phyloP scores from a whole-genome alignment of 2,888 invertebrate genomes.

The Galeopsomyia nigrocyanea region DNA sequence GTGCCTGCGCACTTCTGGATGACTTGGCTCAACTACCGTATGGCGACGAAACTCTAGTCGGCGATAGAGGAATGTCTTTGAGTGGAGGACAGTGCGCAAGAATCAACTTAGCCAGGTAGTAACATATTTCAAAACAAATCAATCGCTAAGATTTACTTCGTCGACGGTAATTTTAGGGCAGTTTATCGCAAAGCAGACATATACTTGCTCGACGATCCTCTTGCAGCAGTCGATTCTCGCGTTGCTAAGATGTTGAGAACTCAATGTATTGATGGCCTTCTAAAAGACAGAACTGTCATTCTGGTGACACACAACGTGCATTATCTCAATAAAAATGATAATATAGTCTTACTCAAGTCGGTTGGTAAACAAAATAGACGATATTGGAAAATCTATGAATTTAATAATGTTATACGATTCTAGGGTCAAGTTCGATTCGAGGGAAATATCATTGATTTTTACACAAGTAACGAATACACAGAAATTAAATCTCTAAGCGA shows the following conservation, averaged over 20 bases:
- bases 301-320: constrained; percentile 83
- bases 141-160: background rate
- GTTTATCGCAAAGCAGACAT: constrained; percentile 84
- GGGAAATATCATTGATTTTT: background rate
- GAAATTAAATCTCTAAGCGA: too few relatives aligned
- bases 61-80: constrained; percentile 80
- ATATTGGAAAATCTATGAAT: background rate
- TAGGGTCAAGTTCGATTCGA: too few relatives aligned
- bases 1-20: constrained; percentile 64
- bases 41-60: constrained; percentile 79
- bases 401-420: background rate
- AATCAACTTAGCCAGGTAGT: constrained; percentile 79
- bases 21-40: constrained; percentile 75
- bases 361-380: background rate
- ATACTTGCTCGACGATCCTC: constrained; percentile 84
- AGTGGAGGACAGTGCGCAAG: too few relatives aligned
- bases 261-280: constrained; percentile 76
- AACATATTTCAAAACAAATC: too few relatives aligned
- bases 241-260: constrained; percentile 82
- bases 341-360: constrained; percentile 57
- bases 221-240: constrained; percentile 83
- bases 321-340: constrained; percentile 71
- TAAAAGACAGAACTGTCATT: constrained; percentile 77
- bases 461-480: background rate
- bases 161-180: constrained; percentile 68